Evolutionary conservation across 2,113 vertebrate genomes (phyloP), one percentile per base, ranked within the genome.

Genomic region (Xyliphius kryptos): DNA sequence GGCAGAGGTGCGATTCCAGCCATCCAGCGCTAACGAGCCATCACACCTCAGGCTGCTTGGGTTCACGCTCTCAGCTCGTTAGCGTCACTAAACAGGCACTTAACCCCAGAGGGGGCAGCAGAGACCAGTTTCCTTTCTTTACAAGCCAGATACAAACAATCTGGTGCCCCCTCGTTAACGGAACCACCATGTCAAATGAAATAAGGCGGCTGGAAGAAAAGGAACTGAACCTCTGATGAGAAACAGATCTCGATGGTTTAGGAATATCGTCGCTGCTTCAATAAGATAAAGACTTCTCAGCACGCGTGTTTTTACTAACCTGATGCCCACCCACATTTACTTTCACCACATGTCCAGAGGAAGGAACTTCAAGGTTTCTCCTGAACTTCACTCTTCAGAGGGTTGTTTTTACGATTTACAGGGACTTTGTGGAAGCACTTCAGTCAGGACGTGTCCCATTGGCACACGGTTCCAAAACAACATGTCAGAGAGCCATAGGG

Each of bases 51-150:
- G 57, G 13, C 66, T 61, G 69, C 66, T 66, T 69, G 74, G 57
- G 70, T 72, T 74, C 74, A 62, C 73, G 56, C 78, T 81, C 79
- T 76, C 76, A 81, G 80, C 80, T 83, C 78, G 78, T 87, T 84
- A 82, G 74, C 72, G 72, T 79, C 79, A 76, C 74, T 69, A 66
- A 81, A 77, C 80, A 75, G 78, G 72, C 76, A 74, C 74, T 81
- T 80, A 67, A 67, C 66, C 71, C 64, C 48, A 63, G 38, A 40
- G 50, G 61, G 48, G 19, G 52, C 56, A 46, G 66, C 47, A 68
- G 50, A 43, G 67, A 66, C 66, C 49, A 22, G 59, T 40, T 59
- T 66, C 48, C 52, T 50, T 57, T 48, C 32, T 58, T 69, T 69
- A 73, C 57, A 66, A 69, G 61, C 67, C 47, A 62, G 67, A 61